These are phyloP conservation scores for Caenorhabditis zanzibari DNA, from an alignment of 2,888 invertebrate species.

Conservation along the genomic window DNA sequence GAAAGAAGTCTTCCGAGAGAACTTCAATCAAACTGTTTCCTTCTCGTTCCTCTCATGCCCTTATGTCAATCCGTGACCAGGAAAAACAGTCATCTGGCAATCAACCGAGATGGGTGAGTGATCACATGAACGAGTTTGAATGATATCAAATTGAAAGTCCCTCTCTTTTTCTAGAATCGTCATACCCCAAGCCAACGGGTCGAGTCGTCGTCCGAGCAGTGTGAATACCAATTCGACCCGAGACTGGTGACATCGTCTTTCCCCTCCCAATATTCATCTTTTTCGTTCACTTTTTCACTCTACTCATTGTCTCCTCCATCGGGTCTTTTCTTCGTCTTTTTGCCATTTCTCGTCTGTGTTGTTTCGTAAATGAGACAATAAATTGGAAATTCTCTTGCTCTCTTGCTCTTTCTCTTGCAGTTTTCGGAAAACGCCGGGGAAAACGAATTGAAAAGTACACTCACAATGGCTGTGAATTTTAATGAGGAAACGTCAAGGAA, in stretches of 20 bases:
- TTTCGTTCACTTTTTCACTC: constrained; percentile 12
- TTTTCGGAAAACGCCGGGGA: constrained; percentile 6
- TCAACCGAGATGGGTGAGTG: constrained; percentile 69
- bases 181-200: constrained; percentile 58
- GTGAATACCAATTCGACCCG: constrained; percentile 70
- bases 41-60: constrained; percentile 83
- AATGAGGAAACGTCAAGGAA: constrained; percentile 29
- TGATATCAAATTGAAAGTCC: not conserved
- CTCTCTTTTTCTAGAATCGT: constrained; percentile 48
- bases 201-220: constrained; percentile 71
- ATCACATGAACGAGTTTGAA: not conserved
- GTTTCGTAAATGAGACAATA: constrained; percentile 46
- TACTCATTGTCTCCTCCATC: constrained; percentile 28
- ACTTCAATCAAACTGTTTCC: constrained; percentile 82
- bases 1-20: constrained; percentile 76
- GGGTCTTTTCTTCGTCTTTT: constrained; percentile 31
- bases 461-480: constrained; percentile 38
- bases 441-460: constrained; percentile 53
- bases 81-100: constrained; percentile 74
- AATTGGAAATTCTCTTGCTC: constrained; percentile 50
- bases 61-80: constrained; percentile 75
- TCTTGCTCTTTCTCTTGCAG: constrained; percentile 29
- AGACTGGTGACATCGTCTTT: constrained; percentile 63
- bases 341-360: constrained; percentile 24
- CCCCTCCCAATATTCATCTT: not conserved